phyloP scores from a whole-genome alignment of 1,140 invertebrate species.

The Drosophila biarmipes region DNA sequence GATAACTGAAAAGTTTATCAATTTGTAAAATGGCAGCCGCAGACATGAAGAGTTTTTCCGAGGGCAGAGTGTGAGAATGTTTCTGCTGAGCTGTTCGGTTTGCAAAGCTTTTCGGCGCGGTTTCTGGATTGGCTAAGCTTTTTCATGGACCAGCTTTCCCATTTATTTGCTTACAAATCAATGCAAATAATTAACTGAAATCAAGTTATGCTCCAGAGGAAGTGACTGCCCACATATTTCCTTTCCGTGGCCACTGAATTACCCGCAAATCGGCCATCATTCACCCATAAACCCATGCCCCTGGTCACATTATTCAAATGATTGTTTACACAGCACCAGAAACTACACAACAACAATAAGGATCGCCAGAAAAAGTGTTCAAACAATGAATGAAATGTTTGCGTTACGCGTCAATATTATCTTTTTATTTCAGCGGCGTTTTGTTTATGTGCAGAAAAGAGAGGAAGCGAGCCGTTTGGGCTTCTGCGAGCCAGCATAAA shows the following conservation, averaged over 20 bases:
- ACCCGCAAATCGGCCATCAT: constrained; percentile 27
- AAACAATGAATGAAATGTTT: constrained; percentile 82
- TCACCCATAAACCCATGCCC: constrained; percentile 30
- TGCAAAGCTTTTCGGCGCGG: constrained; percentile 21
- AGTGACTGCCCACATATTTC: constrained; percentile 17
- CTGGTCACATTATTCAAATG: constrained; percentile 43
- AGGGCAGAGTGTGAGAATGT: neutral
- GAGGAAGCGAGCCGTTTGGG: constrained; percentile 58
- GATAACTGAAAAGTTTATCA: constrained; percentile 81
- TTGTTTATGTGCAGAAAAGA: constrained; percentile 65
- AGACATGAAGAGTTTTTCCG: constrained; percentile 37
- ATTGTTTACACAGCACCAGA: constrained; percentile 41
- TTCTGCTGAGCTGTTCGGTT: neutral
- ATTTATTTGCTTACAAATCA: neutral
- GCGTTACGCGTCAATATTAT: constrained; percentile 77
- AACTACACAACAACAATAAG: constrained; percentile 37
- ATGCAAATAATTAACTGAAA: constrained; percentile 7
- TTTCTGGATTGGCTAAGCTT: constrained; percentile 32
- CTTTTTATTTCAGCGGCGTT: constrained; percentile 51
- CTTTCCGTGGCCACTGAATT: constrained; percentile 17
- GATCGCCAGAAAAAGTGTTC: constrained; percentile 29
- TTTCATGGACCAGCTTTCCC: neutral
- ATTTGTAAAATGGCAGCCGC: constrained; percentile 73
- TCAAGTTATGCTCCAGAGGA: constrained; percentile 12
- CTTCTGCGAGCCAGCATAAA: constrained; percentile 55